Base-by-base conservation (phyloP, 2,888 invertebrate genomes). In the Apodemia duryi region DNA sequence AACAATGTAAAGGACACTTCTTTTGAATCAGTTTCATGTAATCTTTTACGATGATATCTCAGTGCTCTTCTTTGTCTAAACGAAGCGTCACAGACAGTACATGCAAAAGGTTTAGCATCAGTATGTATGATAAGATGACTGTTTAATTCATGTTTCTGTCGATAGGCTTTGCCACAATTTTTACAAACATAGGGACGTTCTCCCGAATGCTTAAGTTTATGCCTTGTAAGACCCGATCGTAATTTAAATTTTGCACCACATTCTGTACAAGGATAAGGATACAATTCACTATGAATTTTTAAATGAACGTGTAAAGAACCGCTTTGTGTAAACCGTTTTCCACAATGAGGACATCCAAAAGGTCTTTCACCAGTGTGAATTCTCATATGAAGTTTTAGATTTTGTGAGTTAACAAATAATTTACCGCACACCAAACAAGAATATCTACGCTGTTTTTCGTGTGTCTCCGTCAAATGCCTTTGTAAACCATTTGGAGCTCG, bases 271-370 rank as follows among this genome's bases (percentile, higher is more conserved):
- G 85, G 83, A 77, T 91, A 92, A 2, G 94, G 93, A 69, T 92
- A 93, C 62, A 82, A 81, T 67, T 93, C 85, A 54, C 86, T 86
- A 78, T 95, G 95, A 6, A 93, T 93, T 61, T 93, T 91, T 64
- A 92, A 86, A 75, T 95, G 95, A 32, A 93, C 94, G 78, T 94
- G 94, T 54, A 95, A 79, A 1, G 94, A 93, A 0, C 94, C 94
- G 74, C 94, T 94, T 75, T 95, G 94, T 66, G 94, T 94, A 82
- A 95, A 95, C 0, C 93, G 77, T 77, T 94, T 94, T 4, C 94
- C 94, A 76, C 95, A 95, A 1, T 90, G 80, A 65, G 93, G 81
- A 73, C 94, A 94, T 35, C 89, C 88, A 77, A 87, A 93, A 0
- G 94, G 94, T 21, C 93, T 80, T 78, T 94, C 94, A 64, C 93